Evolutionary conservation across 2,888 invertebrate species (phyloP).

Genomic region (Meloe dianella): DNA sequence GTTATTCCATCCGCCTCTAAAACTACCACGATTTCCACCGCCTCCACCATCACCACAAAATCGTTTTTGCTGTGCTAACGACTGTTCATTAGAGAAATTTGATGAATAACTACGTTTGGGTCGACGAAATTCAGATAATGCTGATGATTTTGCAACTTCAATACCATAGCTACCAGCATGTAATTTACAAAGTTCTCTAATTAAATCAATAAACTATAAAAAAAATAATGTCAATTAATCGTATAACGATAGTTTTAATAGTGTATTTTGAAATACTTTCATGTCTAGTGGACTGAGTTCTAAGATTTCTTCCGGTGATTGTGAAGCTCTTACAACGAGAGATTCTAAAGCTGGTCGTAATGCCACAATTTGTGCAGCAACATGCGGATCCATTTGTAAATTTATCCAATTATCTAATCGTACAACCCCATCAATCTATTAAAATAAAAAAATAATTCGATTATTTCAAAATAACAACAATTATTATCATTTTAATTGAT

Average conservation of each 20-base stretch:
- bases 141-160: slow-evolving; percentile 63
- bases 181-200: slow-evolving; percentile 77
- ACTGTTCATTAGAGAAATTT: slow-evolving; percentile 47
- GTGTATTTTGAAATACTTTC: slow-evolving; percentile 61
- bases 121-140: slow-evolving; percentile 63
- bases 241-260: neutral
- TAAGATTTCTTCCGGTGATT: slow-evolving; percentile 78
- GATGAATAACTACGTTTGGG: slow-evolving; percentile 60
- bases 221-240: neutral
- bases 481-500: slow-evolving; percentile 15
- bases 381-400: slow-evolving; percentile 78
- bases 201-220: slow-evolving; percentile 68
- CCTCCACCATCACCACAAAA: slow-evolving; percentile 49
- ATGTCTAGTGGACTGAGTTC: slow-evolving; percentile 68
- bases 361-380: slow-evolving; percentile 84
- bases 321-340: slow-evolving; percentile 79
- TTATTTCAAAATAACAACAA: neutral
- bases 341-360: slow-evolving; percentile 88
- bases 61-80: slow-evolving; percentile 56
- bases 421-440: slow-evolving; percentile 72
- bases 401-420: slow-evolving; percentile 94
- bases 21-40: slow-evolving; percentile 36
- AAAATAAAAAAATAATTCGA: neutral
- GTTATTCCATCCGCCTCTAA: slow-evolving; percentile 41
- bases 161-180: slow-evolving; percentile 78